Percentiles rank a stretch among this genome's conserved stretches.
phyloP scores from a whole-genome alignment of 2,797 vertebrate species.

The Eupleurogrammus muticus region DNA sequence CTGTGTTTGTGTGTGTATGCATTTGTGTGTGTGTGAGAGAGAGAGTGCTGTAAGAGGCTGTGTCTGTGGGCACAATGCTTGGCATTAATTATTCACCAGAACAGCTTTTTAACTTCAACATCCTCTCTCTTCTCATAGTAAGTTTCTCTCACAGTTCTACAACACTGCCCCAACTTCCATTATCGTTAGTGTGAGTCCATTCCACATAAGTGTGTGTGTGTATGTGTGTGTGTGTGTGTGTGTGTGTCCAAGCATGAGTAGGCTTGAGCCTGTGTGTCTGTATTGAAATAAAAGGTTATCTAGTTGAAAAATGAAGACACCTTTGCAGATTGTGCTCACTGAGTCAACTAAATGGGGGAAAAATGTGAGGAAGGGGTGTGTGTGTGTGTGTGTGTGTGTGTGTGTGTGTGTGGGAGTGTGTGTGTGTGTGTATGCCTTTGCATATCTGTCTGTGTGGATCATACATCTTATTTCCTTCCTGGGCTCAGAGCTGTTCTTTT shows the following conservation, averaged over 20 bases:
- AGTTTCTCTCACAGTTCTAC: slow-evolving; percentile 60
- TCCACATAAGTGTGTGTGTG: slow-evolving; percentile 14
- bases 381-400: slow-evolving; percentile 8
- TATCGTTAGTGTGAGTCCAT: slow-evolving; percentile 57
- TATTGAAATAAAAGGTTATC: slow-evolving; percentile 43
- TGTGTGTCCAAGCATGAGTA: slow-evolving; percentile 7
- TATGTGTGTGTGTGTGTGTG: slow-evolving; percentile 11
- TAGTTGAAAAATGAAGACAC: slow-evolving; percentile 54
- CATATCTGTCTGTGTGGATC: slow-evolving; percentile 4
- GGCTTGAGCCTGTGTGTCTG: not conserved
- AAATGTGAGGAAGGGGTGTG: slow-evolving; percentile 15
- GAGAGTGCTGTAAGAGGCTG: slow-evolving; percentile 54
- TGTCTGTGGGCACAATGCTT: slow-evolving; percentile 74
- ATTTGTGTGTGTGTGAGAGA: slow-evolving; percentile 45
- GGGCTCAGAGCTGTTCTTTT: slow-evolving; percentile 33
- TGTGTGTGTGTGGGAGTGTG: not conserved
- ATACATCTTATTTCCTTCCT: slow-evolving; percentile 27
- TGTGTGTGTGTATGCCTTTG: slow-evolving; percentile 9
- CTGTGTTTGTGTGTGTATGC: slow-evolving; percentile 70
- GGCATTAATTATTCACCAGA: slow-evolving; percentile 81
- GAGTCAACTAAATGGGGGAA: slow-evolving; percentile 35
- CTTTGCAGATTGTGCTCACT: slow-evolving; percentile 22
- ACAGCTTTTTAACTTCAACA: slow-evolving; percentile 81
- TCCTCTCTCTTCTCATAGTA: slow-evolving; percentile 57
- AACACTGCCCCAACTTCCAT: slow-evolving; percentile 45